Evolutionary conservation across 2,113 vertebrate species (phyloP).

Genomic region (Colinus virginianus): DNA sequence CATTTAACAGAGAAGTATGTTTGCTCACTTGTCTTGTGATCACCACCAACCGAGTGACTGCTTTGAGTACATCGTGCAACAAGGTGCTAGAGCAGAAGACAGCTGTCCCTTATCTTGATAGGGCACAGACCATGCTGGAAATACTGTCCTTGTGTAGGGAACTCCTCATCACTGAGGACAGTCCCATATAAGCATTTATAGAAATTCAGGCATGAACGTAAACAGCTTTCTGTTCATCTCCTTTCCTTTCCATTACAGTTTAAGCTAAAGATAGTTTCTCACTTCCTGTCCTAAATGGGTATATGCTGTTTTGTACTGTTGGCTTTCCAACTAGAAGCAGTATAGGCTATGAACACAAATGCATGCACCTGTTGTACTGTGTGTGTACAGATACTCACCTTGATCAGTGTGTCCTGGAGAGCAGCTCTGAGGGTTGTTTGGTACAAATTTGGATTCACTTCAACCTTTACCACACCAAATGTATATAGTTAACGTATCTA

Average conservation of each 20-base stretch:
- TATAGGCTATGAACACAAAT: background rate
- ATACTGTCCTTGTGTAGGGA: background rate
- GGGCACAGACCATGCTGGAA: background rate
- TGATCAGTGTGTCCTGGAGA: background rate
- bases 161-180: background rate
- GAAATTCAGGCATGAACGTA: background rate
- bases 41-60: accelerated
- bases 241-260: background rate
- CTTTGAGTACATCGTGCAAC: background rate
- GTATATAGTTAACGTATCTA: background rate
- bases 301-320: background rate
- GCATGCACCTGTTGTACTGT: background rate
- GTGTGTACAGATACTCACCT: background rate
- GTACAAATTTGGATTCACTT: background rate
- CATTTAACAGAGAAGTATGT: background rate
- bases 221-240: background rate
- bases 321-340: background rate
- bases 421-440: background rate
- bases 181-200: background rate
- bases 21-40: background rate
- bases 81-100: background rate
- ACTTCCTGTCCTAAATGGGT: slow-evolving; percentile 40
- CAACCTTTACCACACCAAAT: background rate
- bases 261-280: slow-evolving; percentile 17
- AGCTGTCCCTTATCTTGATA: background rate